Conservation (phyloP, 37 sponge, comb jelly and placozoan species). For the Aphrocallistes beatrix region DNA sequence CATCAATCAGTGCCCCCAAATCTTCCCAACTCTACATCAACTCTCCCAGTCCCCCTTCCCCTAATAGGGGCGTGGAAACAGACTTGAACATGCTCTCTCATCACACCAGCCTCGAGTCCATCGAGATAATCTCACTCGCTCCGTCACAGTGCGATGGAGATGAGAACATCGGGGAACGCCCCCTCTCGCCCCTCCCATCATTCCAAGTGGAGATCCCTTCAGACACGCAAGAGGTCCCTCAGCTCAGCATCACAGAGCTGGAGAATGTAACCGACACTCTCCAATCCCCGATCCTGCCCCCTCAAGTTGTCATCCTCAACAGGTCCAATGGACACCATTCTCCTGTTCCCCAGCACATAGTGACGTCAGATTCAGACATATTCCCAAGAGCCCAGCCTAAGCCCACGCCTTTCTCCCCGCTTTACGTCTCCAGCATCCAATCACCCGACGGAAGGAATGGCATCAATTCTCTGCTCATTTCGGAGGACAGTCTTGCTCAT, state of each 20-base stretch:
- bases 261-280: background rate
- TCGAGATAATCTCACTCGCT: background rate
- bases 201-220: background rate
- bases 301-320: background rate
- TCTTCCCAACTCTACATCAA: background rate
- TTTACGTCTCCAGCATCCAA: background rate
- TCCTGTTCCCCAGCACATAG: background rate
- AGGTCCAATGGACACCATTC: background rate
- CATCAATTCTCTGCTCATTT: background rate
- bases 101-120: slow-evolving; percentile 1
- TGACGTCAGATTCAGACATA: background rate
- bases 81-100: background rate
- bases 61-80: background rate
- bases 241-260: slow-evolving; percentile 3
- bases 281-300: background rate
- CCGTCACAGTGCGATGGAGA: background rate
- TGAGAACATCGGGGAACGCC: background rate
- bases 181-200: background rate
- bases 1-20: background rate
- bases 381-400: background rate
- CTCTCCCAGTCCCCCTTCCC: background rate
- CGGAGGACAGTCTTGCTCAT: background rate
- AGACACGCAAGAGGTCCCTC: background rate
- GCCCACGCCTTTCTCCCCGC: background rate
- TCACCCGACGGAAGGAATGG: background rate